A percentile compares a stretch with the other conserved stretches of the same genome.
Evolutionary conservation across 2,888 invertebrate genomes (phyloP).

Genomic region (Odontomyia ornata): DNA sequence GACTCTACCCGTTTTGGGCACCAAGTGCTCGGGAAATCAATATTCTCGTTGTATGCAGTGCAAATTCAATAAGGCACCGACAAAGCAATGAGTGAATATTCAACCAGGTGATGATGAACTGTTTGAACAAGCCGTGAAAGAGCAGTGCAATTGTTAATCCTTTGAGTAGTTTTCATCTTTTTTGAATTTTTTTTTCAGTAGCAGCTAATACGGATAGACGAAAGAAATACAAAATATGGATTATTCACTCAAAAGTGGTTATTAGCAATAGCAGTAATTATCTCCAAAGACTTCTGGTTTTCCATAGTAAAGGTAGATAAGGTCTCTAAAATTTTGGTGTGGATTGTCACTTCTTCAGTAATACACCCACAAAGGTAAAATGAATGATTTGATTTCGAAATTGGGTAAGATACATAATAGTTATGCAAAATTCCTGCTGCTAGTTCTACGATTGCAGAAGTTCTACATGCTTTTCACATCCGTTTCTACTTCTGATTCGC

Average conservation of each 20-base stretch:
- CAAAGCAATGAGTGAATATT: background rate
- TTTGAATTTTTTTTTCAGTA: conserved; percentile 6
- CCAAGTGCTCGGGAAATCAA: conserved; percentile 9
- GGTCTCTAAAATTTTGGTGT: no score
- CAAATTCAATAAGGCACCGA: background rate
- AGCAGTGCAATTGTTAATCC: conserved; percentile 47
- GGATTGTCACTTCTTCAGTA: no score
- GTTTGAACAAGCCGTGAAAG: conserved; percentile 41
- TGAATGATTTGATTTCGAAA: no score
- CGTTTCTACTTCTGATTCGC: no score
- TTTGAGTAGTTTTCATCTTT: conserved; percentile 43
- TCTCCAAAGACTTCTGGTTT: conserved; percentile 15
- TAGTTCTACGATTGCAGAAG: no score
- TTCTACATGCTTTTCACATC: no score
- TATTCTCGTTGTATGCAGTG: background rate
- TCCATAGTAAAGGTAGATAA: no score
- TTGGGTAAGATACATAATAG: no score
- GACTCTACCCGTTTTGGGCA: background rate
- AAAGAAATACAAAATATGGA: background rate
- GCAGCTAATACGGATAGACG: background rate
- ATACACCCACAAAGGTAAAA: no score
- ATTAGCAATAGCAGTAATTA: conserved; percentile 29
- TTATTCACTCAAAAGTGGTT: conserved; percentile 28
- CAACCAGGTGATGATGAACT: conserved; percentile 21
- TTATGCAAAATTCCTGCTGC: no score